These are phyloP conservation scores for Acromyrmex charruanus DNA, from an alignment of 1,140 invertebrate genomes.

Conservation along the genomic window DNA sequence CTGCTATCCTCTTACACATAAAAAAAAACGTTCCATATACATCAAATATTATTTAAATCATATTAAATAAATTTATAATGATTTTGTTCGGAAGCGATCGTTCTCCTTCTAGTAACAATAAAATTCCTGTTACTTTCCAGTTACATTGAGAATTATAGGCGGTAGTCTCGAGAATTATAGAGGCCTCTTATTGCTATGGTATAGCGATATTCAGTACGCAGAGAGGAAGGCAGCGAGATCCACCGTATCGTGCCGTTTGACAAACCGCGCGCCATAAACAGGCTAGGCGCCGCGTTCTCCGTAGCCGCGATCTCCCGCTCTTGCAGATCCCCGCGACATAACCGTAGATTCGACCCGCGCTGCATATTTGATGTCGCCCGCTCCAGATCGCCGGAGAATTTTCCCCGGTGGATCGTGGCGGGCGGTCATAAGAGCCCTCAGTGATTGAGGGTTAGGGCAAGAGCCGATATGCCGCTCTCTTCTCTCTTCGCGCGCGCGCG, in stretches of 20 bases:
- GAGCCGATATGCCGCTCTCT: slow-evolving; percentile 73
- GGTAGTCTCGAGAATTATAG: slow-evolving; percentile 28
- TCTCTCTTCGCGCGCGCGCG: slow-evolving; percentile 29
- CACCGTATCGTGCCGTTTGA: slow-evolving; percentile 79
- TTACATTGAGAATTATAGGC: slow-evolving; percentile 12
- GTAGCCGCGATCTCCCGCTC: slow-evolving; percentile 7
- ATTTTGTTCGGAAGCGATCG: background rate
- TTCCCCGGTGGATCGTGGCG: slow-evolving; percentile 84
- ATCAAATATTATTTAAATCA: background rate
- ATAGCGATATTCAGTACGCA: slow-evolving; percentile 19
- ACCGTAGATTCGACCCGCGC: slow-evolving; percentile 85
- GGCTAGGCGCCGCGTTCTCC: slow-evolving; percentile 60
- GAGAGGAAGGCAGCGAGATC: background rate
- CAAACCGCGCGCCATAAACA: slow-evolving; percentile 83
- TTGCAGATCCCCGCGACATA: slow-evolving; percentile 79
- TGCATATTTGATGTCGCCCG: slow-evolving; percentile 86
- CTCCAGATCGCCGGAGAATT: slow-evolving; percentile 85
- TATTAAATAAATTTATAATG: background rate
- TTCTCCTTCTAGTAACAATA: background rate
- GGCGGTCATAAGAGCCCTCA: slow-evolving; percentile 84
- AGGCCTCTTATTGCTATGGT: background rate
- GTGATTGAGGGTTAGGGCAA: slow-evolving; percentile 86
- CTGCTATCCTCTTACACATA: too few relatives aligned
- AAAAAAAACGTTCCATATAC: background rate
- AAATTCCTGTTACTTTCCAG: slow-evolving; percentile 6